Percentiles rank a stretch among this genome's conserved stretches.
Conservation (phyloP, 2,113 vertebrate species). For the Gambusia affinis region DNA sequence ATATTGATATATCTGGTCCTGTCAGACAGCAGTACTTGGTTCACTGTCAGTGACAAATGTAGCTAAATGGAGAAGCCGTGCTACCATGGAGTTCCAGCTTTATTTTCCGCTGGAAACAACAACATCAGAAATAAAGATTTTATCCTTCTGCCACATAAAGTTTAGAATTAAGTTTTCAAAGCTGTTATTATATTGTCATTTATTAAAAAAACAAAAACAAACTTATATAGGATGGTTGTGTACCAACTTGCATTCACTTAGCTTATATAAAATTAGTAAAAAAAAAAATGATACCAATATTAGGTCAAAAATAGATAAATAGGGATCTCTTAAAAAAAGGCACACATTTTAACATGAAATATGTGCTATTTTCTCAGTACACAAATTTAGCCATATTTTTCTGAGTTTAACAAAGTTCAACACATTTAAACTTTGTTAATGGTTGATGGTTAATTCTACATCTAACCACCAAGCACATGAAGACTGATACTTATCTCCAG, state of each 20-base stretch:
- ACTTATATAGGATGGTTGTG: slow-evolving; percentile 3
- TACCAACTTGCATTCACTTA: slow-evolving; percentile 6
- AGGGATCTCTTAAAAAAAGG: too few species aligned
- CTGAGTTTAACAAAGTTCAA: too few species aligned
- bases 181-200: slow-evolving; percentile 30
- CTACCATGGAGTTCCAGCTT: slow-evolving; percentile 20
- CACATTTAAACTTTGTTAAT: too few species aligned
- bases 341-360: too few species aligned
- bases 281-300: too few species aligned
- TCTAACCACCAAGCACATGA: too few species aligned
- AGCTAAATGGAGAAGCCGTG: slow-evolving; percentile 23
- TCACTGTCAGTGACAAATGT: slow-evolving; percentile 36
- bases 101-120: slow-evolving; percentile 46
- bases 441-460: too few species aligned
- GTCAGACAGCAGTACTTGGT: slow-evolving; percentile 1
- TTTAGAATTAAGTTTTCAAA: slow-evolving; percentile 40
- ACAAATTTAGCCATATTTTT: too few species aligned
- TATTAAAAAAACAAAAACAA: slow-evolving; percentile 27
- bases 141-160: slow-evolving; percentile 18
- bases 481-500: too few species aligned
- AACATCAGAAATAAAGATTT: slow-evolving; percentile 50
- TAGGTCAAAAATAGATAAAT: too few species aligned
- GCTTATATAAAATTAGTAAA: not conserved
- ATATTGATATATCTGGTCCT: slow-evolving; percentile 7
- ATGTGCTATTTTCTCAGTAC: too few species aligned